These are phyloP conservation scores for Taurulus bubalis DNA, from an alignment of 2,113 vertebrate genomes.

Conservation along the genomic window DNA sequence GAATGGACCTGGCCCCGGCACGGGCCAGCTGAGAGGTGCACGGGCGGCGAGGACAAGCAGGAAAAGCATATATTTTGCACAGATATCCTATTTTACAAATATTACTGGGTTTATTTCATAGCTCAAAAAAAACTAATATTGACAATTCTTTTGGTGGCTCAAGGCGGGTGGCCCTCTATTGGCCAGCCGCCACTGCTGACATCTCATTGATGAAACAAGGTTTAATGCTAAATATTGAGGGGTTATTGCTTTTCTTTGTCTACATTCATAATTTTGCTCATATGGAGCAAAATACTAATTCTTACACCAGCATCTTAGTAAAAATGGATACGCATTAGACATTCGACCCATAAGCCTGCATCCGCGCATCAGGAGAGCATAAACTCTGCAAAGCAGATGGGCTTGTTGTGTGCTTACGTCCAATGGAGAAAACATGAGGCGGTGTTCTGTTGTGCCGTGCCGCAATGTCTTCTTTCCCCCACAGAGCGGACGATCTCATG, in stretches of 20 bases:
- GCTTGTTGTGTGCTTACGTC: conserved; percentile 24
- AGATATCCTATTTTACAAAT: no score
- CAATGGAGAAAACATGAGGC: conserved; percentile 35
- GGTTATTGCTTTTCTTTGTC: neutral
- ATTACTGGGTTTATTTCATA: no score
- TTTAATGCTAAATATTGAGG: neutral
- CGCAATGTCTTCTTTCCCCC: conserved; percentile 20
- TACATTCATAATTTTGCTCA: neutral
- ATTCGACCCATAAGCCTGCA: conserved; percentile 11
- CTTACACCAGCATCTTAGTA: neutral
- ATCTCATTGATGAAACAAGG: neutral
- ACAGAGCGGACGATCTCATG: conserved; percentile 33
- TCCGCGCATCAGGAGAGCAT: conserved; percentile 4
- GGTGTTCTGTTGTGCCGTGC: conserved; percentile 8
- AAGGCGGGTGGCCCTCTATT: no score
- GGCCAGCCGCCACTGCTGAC: no score
- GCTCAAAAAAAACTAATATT: no score
- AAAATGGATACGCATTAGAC: conserved; percentile 21
- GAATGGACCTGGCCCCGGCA: no score
- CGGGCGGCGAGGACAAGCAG: no score
- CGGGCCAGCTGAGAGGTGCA: no score
- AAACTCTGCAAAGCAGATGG: conserved; percentile 16
- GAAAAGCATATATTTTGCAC: no score
- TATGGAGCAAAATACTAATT: neutral
- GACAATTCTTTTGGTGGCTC: no score